Conservation (phyloP, 2,113 vertebrate genomes). For the Carlito syrichta region DNA sequence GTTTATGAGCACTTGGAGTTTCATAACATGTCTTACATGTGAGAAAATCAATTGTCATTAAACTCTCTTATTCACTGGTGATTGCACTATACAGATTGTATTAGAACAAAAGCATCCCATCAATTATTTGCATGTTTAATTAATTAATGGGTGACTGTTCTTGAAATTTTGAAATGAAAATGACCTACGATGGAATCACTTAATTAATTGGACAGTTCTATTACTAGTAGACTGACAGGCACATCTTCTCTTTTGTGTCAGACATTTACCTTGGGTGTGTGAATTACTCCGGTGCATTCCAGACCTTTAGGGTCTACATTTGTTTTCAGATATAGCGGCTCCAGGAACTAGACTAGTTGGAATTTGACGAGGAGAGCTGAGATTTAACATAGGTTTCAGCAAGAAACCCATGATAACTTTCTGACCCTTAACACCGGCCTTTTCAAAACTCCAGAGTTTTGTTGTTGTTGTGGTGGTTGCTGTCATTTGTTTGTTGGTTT, state of each 20-base stretch:
- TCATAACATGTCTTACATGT: background rate
- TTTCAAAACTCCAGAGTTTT: background rate
- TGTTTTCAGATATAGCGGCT: background rate
- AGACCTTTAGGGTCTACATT: background rate
- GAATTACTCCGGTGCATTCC: background rate
- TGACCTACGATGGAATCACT: background rate
- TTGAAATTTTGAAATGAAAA: constrained; percentile 21
- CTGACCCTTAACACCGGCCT: background rate
- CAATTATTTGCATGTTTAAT: background rate
- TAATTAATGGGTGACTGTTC: background rate
- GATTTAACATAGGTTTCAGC: background rate
- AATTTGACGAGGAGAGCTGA: background rate
- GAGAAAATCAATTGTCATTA: constrained; percentile 13
- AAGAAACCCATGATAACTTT: background rate
- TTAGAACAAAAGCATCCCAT: background rate
- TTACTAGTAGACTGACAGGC: background rate
- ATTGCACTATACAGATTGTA: background rate
- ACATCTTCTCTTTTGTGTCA: background rate
- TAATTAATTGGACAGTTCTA: background rate
- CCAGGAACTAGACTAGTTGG: background rate
- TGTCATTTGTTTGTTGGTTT: too few species aligned
- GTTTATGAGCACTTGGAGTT: background rate
- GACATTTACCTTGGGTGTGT: background rate
- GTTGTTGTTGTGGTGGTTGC: too few species aligned
- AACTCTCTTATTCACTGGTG: background rate